Evolutionary conservation across 2,113 vertebrate species (phyloP).

Genomic region (cattle (Bos taurus)): DNA sequence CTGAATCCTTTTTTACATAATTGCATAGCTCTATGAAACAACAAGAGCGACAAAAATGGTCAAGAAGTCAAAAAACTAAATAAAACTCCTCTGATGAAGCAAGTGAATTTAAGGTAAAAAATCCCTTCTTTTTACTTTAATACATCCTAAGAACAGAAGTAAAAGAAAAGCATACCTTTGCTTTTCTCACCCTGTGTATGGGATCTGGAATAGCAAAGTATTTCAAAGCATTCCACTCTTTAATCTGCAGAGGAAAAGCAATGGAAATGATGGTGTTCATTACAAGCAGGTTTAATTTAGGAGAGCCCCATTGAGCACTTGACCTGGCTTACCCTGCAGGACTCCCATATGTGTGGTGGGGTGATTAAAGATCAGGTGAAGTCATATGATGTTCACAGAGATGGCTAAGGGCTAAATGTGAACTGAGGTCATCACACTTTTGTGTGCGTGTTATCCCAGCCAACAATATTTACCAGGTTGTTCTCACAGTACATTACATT

Average conservation of each 20-base stretch:
- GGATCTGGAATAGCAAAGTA: background rate
- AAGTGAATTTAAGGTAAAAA: conserved; percentile 7
- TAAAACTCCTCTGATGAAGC: background rate
- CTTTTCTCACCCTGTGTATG: background rate
- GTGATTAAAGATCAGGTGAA: conserved; percentile 31
- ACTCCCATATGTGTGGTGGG: background rate
- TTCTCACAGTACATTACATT: conserved; percentile 5
- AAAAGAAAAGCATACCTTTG: background rate
- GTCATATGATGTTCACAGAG: conserved; percentile 31
- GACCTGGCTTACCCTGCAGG: background rate
- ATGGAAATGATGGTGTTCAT: background rate
- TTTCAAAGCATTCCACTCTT: background rate
- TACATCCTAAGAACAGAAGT: background rate
- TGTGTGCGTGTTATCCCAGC: background rate
- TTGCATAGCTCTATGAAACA: background rate
- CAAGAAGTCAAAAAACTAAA: background rate
- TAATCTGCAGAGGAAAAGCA: background rate
- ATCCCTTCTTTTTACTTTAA: background rate
- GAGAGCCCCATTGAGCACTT: background rate
- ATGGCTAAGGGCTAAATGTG: conserved; percentile 33
- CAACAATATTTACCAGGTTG: conserved; percentile 18
- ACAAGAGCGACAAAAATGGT: background rate
- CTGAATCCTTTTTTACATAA: background rate
- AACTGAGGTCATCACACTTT: background rate
- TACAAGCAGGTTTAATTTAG: background rate